Conservation (phyloP, 2,888 invertebrate species). For the Drosophila putrida region DNA sequence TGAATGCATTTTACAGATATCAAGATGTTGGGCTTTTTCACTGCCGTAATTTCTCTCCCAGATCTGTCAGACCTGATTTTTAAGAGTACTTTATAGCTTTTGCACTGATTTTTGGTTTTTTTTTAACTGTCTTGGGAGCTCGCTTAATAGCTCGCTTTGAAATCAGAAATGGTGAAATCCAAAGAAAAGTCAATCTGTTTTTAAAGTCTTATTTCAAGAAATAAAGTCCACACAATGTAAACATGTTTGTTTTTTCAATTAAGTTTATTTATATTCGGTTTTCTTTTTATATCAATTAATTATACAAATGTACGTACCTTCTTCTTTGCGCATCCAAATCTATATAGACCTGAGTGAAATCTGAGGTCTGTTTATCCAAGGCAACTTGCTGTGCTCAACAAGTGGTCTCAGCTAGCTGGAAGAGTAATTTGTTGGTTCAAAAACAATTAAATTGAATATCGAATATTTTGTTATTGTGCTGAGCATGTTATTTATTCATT, state of each 20-base stretch:
- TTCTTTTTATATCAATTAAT: not conserved
- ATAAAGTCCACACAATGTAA: not conserved
- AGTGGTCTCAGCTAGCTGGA: conserved; percentile 33
- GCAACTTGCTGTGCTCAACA: not conserved
- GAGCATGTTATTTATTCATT: conserved; percentile 53
- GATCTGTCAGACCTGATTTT: too few relatives aligned
- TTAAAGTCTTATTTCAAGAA: not conserved
- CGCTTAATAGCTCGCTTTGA: too few relatives aligned
- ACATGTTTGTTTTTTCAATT: not conserved
- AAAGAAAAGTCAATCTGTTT: too few relatives aligned
- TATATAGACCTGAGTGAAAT: not conserved
- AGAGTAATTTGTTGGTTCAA: conserved; percentile 27
- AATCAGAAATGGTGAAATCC: too few relatives aligned
- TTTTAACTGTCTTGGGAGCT: too few relatives aligned
- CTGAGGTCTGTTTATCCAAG: not conserved
- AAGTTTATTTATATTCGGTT: conserved; percentile 14
- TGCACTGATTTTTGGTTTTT: too few relatives aligned
- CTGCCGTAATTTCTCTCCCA: too few relatives aligned
- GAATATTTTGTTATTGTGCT: conserved; percentile 36
- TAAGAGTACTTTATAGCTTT: too few relatives aligned
- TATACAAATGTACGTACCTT: conserved; percentile 9
- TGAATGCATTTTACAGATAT: too few relatives aligned
- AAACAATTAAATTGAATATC: conserved; percentile 23
- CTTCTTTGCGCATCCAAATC: not conserved
- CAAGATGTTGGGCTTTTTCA: too few relatives aligned